Conservation (phyloP, 2,113 vertebrate genomes). For the western clawed frog (Xenopus tropicalis) region UCB_Xtro_10.0 CM004446.2:35989501-35990000, state of each 20-base stretch:
- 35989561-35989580: no score
- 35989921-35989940: neutral
- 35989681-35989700: neutral
- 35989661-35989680: neutral
- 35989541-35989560: no score
- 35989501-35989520: no score
- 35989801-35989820: neutral
- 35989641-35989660: neutral
- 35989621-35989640: no score
- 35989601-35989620: no score
- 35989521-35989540: no score
- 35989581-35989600: no score
- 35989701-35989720: neutral
- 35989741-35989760: neutral
- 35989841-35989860: slow-evolving; percentile 32
- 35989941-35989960: slow-evolving; percentile 2
- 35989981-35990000: slow-evolving; percentile 28
- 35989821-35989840: slow-evolving; percentile 21
- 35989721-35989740: neutral
- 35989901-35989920: neutral
- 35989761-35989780: neutral
- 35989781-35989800: neutral
- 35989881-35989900: slow-evolving; percentile 4
- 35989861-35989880: neutral
- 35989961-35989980: slow-evolving; percentile 6